A percentile compares a stretch with the other conserved stretches of the same genome.
Evolutionary conservation across 2,113 vertebrate species (phyloP).

Genomic region (Cynopterus brachyotis): DNA sequence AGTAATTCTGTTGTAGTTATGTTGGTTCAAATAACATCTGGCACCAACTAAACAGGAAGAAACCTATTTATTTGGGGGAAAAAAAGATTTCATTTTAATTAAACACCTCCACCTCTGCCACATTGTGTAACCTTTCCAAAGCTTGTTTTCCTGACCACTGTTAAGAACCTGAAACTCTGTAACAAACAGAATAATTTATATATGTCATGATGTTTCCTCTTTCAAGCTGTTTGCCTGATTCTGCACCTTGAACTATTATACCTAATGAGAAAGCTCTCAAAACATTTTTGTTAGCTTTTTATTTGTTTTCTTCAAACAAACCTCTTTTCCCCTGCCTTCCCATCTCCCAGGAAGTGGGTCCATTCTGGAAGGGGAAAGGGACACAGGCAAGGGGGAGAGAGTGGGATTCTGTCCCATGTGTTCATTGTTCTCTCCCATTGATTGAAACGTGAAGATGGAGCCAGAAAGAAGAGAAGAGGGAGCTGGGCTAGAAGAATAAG

Average conservation of each 20-base stretch:
- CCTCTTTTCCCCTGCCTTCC: background rate
- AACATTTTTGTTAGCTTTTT: background rate
- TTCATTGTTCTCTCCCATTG: background rate
- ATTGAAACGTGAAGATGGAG: background rate
- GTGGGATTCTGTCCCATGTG: accelerated
- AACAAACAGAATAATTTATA: conserved; percentile 53
- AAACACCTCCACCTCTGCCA: background rate
- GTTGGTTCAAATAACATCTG: background rate
- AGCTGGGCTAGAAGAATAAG: background rate
- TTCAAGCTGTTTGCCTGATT: conserved; percentile 32
- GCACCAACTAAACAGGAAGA: background rate
- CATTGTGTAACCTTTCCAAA: conserved; percentile 28
- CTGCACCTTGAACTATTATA: background rate
- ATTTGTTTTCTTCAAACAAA: background rate
- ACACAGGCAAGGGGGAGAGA: background rate
- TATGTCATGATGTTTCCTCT: conserved; percentile 11
- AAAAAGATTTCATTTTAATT: conserved; percentile 38
- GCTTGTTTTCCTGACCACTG: conserved; percentile 3
- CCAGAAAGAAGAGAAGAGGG: background rate
- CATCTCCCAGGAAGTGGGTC: background rate
- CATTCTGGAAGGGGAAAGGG: background rate
- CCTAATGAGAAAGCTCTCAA: background rate
- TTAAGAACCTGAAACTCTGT: conserved; percentile 19
- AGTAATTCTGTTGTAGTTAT: conserved; percentile 6
- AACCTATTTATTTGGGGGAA: background rate